phyloP scores from a whole-genome alignment of 1,140 invertebrate genomes.

The Hermetia illucens region DNA sequence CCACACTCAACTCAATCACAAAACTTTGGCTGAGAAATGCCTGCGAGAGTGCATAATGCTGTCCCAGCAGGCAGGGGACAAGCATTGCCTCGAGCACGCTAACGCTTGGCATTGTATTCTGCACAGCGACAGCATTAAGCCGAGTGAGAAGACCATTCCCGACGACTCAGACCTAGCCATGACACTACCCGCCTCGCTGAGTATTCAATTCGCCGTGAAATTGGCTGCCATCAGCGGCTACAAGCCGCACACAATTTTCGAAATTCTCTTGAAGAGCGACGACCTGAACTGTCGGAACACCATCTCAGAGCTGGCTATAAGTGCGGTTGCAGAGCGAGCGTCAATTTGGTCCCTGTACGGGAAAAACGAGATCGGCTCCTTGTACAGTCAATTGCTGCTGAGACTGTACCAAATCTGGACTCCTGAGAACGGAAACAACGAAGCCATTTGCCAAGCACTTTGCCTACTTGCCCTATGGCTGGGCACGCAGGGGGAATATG shows the following conservation, averaged over 20 bases:
- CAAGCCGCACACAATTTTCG: slow-evolving; percentile 33
- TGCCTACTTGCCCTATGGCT: slow-evolving; percentile 52
- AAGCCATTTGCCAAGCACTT: slow-evolving; percentile 53
- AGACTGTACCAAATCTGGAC: slow-evolving; percentile 36
- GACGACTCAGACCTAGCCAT: slow-evolving; percentile 35
- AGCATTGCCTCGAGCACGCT: slow-evolving; percentile 70
- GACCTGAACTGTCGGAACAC: slow-evolving; percentile 73
- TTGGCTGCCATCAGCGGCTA: slow-evolving; percentile 28
- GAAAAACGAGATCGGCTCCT: slow-evolving; percentile 62
- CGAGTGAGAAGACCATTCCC: slow-evolving; percentile 14
- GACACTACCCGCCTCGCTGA: slow-evolving; percentile 46
- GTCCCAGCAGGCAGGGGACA: slow-evolving; percentile 77
- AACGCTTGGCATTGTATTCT: slow-evolving; percentile 65
- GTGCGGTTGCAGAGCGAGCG: slow-evolving; percentile 62
- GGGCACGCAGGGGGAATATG: slow-evolving; percentile 42
- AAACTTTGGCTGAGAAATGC: slow-evolving; percentile 60
- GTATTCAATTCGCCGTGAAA: slow-evolving; percentile 45
- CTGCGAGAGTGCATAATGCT: slow-evolving; percentile 72
- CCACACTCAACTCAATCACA: slow-evolving; percentile 74
- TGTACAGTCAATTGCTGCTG: slow-evolving; percentile 63
- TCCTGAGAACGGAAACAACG: slow-evolving; percentile 45
- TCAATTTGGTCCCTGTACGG: slow-evolving; percentile 78
- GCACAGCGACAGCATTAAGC: slow-evolving; percentile 30
- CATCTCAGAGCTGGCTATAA: slow-evolving; percentile 62
- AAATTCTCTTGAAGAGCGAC: slow-evolving; percentile 71